Conservation (phyloP, 2,113 vertebrate species). For the Anhinga anhinga region DNA sequence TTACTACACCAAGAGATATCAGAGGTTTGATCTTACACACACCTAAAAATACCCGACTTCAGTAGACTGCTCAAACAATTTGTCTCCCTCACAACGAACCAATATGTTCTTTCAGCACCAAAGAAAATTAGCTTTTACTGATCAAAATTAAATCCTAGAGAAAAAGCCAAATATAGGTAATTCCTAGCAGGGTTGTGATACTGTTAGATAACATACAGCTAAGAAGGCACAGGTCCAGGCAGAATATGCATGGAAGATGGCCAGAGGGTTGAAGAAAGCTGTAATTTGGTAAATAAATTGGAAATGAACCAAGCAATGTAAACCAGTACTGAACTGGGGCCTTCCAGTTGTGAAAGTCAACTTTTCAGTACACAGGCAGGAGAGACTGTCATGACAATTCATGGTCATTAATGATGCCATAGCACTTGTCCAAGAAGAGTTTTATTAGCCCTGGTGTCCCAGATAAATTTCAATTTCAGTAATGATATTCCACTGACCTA, state of each 20-base stretch:
- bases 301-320: background rate
- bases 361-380: background rate
- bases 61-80: conserved; percentile 58
- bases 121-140: conserved; percentile 58
- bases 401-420: background rate
- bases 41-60: conserved; percentile 62
- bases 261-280: background rate
- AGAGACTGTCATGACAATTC: background rate
- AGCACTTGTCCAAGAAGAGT: background rate
- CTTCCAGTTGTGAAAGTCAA: background rate
- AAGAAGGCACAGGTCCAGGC: background rate
- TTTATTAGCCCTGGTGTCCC: background rate
- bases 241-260: background rate
- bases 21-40: conserved; percentile 51
- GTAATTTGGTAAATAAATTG: background rate
- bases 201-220: conserved; percentile 31
- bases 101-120: conserved; percentile 41
- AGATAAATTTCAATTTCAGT: conserved; percentile 19
- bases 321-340: background rate
- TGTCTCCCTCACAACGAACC: conserved; percentile 47
- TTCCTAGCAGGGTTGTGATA: background rate
- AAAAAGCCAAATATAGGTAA: conserved; percentile 55
- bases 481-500: conserved; percentile 57
- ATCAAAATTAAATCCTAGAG: conserved; percentile 43
- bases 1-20: conserved; percentile 68